These are phyloP conservation scores for Cavia porcellus DNA, from an alignment of 2,113 vertebrate species.

Conservation along the genomic window DNA sequence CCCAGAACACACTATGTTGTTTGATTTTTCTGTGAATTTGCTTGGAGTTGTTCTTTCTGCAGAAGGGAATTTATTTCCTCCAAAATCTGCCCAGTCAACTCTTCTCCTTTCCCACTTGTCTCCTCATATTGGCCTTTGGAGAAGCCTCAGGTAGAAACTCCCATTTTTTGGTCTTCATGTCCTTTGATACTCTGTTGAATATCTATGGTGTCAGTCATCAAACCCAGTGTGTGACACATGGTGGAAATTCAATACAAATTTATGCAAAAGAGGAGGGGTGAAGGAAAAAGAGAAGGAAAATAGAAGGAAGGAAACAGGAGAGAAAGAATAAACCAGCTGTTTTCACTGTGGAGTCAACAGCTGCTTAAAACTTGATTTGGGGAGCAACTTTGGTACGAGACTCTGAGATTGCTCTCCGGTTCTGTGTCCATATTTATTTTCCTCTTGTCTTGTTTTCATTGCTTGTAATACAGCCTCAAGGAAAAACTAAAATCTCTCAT, in stretches of 20 bases:
- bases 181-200: neutral
- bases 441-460: conserved; percentile 28
- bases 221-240: neutral
- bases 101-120: neutral
- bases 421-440: neutral
- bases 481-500: neutral
- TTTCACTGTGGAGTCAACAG: neutral
- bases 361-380: neutral
- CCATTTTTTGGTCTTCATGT: neutral
- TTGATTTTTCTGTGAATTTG: neutral
- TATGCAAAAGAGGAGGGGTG: neutral
- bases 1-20: neutral
- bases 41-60: neutral
- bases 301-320: neutral
- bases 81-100: neutral
- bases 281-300: neutral
- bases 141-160: neutral
- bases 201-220: neutral
- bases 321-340: neutral
- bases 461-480: conserved; percentile 23
- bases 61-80: neutral
- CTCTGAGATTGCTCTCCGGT: neutral
- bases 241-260: neutral
- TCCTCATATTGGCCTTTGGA: neutral
- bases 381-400: neutral